Percentiles rank a stretch among this genome's conserved stretches.
Conservation (phyloP, 2,888 invertebrate genomes). For the Oscheius sp. region DNA sequence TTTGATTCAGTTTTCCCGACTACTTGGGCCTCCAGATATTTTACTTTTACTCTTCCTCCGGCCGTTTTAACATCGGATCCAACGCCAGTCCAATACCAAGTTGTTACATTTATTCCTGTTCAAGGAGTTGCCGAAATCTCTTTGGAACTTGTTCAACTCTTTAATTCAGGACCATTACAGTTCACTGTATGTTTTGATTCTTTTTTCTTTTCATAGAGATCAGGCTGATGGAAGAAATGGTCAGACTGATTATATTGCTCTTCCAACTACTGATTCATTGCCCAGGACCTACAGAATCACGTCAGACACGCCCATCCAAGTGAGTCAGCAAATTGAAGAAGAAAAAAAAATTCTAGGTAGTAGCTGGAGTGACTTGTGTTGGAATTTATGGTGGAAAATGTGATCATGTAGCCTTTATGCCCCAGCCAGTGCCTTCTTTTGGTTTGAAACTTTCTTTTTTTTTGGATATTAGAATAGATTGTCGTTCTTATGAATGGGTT, state of each 20-base stretch:
- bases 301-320: conserved; percentile 36
- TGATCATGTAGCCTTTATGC: conserved; percentile 57
- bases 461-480: too few species aligned
- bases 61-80: conserved; percentile 11
- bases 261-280: conserved; percentile 24
- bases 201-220: neutral
- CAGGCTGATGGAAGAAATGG: conserved; percentile 2
- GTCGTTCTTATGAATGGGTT: conserved; percentile 39
- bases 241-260: conserved; percentile 38
- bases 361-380: conserved; percentile 56
- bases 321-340: neutral
- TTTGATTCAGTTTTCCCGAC: conserved; percentile 42
- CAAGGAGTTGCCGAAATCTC: conserved; percentile 34
- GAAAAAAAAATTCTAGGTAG: conserved; percentile 30
- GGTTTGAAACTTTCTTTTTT: neutral
- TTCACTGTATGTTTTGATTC: neutral
- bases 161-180: neutral
- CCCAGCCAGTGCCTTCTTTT: conserved; percentile 39
- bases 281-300: conserved; percentile 42
- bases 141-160: conserved; percentile 12
- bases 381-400: conserved; percentile 33
- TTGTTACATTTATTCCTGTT: conserved; percentile 40
- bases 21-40: conserved; percentile 39
- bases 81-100: conserved; percentile 35
- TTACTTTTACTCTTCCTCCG: conserved; percentile 49